Base-by-base conservation (phyloP, 1,140 invertebrate species). In the Linepithema humile region DNA sequence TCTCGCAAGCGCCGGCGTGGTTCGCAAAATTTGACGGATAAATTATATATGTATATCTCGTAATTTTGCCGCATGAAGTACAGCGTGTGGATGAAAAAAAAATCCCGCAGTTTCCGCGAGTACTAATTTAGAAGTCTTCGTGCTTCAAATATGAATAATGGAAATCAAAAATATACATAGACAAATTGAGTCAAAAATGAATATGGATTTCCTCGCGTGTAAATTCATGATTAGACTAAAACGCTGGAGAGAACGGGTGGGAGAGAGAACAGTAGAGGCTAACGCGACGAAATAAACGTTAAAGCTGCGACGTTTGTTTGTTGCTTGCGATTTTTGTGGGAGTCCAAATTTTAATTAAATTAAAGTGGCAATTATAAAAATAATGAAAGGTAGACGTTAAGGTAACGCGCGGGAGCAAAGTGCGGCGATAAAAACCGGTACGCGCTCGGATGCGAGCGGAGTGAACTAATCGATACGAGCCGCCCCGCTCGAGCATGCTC, bases 401-500 rank as follows among this genome's bases (percentile, higher is more conserved):
- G 26, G 26, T 48, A 48, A 50, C 15, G 17, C 23, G 26, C 23
- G 23, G 65, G 15, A 50, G n/a, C 43, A n/a, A 48, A 32, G 45
- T 48, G 23, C 12, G 12, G 20, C 10, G 4, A 77, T 17, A 38
- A 40, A 38, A 35, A 43, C 20, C 35, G 35, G n/a, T 32, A 26
- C 35, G 50, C 53, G 59, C 29, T 26, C 69, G 43, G 32, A 50
- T 38, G 75, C 35, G 45, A 80, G 48, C 29, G n/a, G 57, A 29
- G 70, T 7, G 35, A 29, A 38, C 64, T 57, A 69, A 92, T 92
- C 91, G 91, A 92, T 92, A 92, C 73, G 73, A 77, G 88, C 88
- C 83, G 88, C 84, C n/a, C n/a, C 87, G 88, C 88, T 91, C 86
- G 86, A n/a, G n/a, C n/a, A n/a, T n/a, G n/a, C n/a, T n/a, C 83